These are phyloP conservation scores for Microcebus lehilahytsara DNA, from an alignment of 2,113 vertebrate genomes.

Conservation along the genomic window DNA sequence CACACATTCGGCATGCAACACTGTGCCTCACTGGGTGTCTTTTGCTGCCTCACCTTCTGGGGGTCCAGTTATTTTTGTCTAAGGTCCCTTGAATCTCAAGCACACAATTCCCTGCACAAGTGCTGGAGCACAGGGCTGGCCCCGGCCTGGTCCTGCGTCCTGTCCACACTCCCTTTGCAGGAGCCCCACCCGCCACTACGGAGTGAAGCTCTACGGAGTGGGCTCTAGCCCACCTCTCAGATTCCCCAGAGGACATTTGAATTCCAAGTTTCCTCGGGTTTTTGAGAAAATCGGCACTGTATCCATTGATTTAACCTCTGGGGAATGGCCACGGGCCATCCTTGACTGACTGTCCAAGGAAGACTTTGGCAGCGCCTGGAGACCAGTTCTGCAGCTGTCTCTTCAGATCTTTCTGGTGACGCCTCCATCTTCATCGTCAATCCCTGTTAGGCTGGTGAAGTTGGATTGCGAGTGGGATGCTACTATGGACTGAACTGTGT, in stretches of 20 bases:
- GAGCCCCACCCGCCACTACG: too few relatives aligned
- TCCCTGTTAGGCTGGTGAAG: not conserved
- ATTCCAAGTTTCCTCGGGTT: not conserved
- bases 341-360: not conserved
- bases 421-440: not conserved
- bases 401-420: not conserved
- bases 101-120: too few relatives aligned
- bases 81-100: not conserved
- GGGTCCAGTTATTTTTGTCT: not conserved
- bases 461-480: not conserved
- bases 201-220: not conserved
- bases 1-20: not conserved
- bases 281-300: not conserved
- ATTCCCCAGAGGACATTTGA: not conserved
- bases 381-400: not conserved
- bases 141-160: not conserved
- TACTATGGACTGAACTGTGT: not conserved
- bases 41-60: not conserved
- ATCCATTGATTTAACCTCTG: not conserved
- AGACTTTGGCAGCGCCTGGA: not conserved
- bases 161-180: too few relatives aligned
- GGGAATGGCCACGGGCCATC: not conserved
- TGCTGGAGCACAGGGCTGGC: not conserved
- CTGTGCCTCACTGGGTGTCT: not conserved
- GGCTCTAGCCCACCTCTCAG: not conserved